Percentiles rank a stretch among this genome's conserved stretches.
phyloP scores from a whole-genome alignment of 1,140 invertebrate species.

The Branchinecta lindahli region DNA sequence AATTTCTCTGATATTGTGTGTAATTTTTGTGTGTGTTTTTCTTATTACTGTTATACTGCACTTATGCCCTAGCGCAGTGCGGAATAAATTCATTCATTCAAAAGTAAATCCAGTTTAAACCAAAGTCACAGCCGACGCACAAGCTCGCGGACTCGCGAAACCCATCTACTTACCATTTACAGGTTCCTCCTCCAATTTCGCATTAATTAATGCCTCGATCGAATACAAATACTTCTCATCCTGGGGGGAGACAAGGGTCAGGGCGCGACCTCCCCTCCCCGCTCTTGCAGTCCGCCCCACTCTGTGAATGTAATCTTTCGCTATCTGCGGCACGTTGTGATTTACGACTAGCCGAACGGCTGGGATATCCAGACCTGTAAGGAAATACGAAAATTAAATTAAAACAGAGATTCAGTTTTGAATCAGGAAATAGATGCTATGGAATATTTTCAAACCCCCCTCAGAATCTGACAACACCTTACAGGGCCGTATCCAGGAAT shows the following conservation, averaged over 20 bases:
- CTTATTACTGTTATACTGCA: too few species aligned
- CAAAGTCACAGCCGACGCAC: too few species aligned
- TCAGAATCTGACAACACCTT: not conserved
- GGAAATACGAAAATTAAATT: conserved; percentile 10
- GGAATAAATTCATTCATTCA: too few species aligned
- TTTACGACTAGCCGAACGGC: conserved; percentile 86
- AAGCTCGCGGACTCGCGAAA: too few species aligned
- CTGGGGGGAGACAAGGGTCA: conserved; percentile 79
- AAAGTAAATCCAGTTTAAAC: too few species aligned
- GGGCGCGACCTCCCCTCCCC: conserved; percentile 63
- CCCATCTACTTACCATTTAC: conserved; percentile 49
- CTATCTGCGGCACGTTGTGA: conserved; percentile 70
- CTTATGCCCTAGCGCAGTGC: too few species aligned
- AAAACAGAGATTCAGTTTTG: not conserved
- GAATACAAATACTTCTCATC: conserved; percentile 71
- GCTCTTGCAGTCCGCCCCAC: conserved; percentile 91
- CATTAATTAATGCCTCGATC: conserved; percentile 69
- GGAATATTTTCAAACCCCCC: not conserved
- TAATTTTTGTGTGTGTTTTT: too few species aligned
- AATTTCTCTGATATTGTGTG: too few species aligned
- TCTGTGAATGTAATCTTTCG: conserved; percentile 91
- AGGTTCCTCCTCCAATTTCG: conserved; percentile 66
- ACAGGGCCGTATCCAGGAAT: too few species aligned
- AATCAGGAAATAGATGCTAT: not conserved
- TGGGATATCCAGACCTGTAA: conserved; percentile 54